A percentile compares a stretch with the other conserved stretches of the same genome.
Conservation (phyloP, 2,888 invertebrate genomes). For the Seira musarum region DNA sequence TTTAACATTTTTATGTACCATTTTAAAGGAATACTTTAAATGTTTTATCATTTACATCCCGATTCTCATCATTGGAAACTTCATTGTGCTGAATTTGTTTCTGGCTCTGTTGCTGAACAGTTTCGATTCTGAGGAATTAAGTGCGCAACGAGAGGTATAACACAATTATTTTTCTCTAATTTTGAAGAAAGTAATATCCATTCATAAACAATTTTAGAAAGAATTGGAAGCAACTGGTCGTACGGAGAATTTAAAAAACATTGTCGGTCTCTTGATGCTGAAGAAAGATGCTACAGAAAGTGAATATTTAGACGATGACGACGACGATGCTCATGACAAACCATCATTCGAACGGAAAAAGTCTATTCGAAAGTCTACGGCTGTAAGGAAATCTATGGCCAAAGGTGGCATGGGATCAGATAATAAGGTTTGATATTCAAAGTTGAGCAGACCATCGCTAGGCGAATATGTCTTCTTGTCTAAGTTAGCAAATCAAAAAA, state of each 20-base stretch:
- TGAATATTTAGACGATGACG: too few species aligned
- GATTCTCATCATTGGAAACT: constrained; percentile 96
- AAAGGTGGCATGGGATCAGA: too few species aligned
- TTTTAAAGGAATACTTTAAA: background rate
- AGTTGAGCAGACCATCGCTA: too few species aligned
- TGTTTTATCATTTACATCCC: constrained; percentile 76
- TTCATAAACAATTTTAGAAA: background rate
- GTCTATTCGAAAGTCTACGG: too few species aligned
- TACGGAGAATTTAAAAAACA: constrained; percentile 65
- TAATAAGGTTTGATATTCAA: too few species aligned
- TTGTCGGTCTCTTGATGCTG: constrained; percentile 65
- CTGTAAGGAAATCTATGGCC: too few species aligned
- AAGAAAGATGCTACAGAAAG: constrained; percentile 31
- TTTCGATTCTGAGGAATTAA: constrained; percentile 94
- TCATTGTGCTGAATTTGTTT: constrained; percentile 98
- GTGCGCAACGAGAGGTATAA: constrained; percentile 90
- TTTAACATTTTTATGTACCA: too few species aligned
- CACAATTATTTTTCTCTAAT: background rate
- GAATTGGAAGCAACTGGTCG: constrained; percentile 51
- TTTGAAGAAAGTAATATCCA: too few species aligned
- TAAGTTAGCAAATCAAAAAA: too few species aligned
- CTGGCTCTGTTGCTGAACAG: constrained; percentile 98
- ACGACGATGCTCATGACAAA: too few species aligned
- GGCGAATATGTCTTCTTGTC: too few species aligned
- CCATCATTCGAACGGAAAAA: too few species aligned